Evolutionary conservation across 2,113 vertebrate species (phyloP).

Genomic region (Herpailurus yagouaroundi): DNA sequence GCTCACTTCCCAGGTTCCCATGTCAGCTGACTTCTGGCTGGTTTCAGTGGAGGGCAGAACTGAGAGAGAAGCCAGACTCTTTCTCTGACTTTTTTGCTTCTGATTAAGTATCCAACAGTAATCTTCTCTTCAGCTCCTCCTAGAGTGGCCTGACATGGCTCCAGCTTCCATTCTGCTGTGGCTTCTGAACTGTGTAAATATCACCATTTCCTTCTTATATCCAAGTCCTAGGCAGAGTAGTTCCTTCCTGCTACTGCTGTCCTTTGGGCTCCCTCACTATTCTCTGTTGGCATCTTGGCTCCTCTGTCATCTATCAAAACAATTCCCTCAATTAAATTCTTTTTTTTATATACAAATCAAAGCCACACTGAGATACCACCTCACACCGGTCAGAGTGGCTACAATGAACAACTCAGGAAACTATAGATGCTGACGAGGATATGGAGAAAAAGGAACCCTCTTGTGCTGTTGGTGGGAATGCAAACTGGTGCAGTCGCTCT

Average conservation of each 20-base stretch:
- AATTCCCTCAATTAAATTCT: background rate
- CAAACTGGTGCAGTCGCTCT: no score
- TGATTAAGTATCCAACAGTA: background rate
- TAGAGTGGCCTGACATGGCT: background rate
- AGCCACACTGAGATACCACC: no score
- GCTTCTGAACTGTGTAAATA: background rate
- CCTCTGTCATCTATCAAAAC: background rate
- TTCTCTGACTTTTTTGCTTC: background rate
- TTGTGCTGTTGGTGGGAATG: no score
- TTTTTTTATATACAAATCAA: no score
- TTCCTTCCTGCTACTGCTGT: background rate
- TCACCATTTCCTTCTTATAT: background rate
- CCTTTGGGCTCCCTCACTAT: background rate
- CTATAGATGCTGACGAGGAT: no score
- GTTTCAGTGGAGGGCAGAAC: background rate
- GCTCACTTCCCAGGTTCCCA: background rate
- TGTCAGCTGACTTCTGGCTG: background rate
- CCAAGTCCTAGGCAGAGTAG: background rate
- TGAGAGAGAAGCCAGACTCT: background rate
- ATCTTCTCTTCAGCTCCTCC: background rate
- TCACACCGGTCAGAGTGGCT: no score
- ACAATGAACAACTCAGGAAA: no score
- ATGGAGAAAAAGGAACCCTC: no score
- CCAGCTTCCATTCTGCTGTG: background rate
- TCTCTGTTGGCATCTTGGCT: background rate